Evolutionary conservation across 2,888 invertebrate genomes (phyloP), one percentile per base, ranked within the genome.

Genomic region (Unio delphinus): DNA sequence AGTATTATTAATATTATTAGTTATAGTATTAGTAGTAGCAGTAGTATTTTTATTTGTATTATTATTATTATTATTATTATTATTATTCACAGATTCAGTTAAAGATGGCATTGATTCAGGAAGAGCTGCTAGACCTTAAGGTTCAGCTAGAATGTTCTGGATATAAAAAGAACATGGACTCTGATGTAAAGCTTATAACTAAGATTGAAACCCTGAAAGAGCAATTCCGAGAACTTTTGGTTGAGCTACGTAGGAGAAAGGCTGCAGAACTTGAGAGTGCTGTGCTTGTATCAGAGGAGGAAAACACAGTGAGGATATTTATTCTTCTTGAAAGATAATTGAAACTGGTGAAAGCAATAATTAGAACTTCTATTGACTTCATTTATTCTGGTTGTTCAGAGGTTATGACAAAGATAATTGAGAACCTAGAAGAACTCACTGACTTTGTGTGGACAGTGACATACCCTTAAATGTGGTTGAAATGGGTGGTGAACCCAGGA

Each of bases 41-140:
- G 4, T 34, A 34, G 7, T 34, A 34, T 34, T 34, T 8, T 34
- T 34, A 34, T 34, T 34, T 8, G 8, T 45, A 45, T 45, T 45
- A 45, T 45, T 45, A 45, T 45, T 45, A 45, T 45, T 45, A 45
- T 45, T 45, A 45, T 45, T 45, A 15, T 45, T 45, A 45, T 45
- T 45, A 62, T 26, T 34, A 15, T 55, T 68, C 72, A 7, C 74
- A 86, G 86, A 77, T 88, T n/a, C 87, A 87, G 70, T 75, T 80
- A 68, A 85, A 86, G 72, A 87, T 88, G 86, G 75, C 83, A 20
- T 73, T 84, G 64, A 84, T 88, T 11, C 87, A 88, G 68, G 83
- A 85, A 65, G 86, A 88, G 71, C 79, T 88, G 7, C 86, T 87
- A 70, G 87, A 88, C 69, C 76, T 88, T 71, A 87, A 87, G 74